Percentiles rank a stretch among this genome's conserved stretches.
Evolutionary conservation across 2,113 vertebrate species (phyloP).

Genomic region (Rattus rattus): DNA sequence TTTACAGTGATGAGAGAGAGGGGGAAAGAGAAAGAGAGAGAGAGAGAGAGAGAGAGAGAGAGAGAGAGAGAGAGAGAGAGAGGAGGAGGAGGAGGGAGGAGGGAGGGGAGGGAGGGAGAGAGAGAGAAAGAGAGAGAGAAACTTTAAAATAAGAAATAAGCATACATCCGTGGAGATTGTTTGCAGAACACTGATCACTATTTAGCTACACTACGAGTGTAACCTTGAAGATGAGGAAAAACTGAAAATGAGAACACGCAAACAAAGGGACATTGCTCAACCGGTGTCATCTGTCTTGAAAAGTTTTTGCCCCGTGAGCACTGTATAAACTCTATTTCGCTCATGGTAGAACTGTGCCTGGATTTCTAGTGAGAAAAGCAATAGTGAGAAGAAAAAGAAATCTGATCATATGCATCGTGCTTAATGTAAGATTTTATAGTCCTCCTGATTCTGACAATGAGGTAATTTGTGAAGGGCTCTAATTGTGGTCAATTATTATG

Average conservation of each 20-base stretch:
- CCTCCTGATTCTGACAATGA: constrained; percentile 59
- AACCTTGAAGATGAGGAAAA: constrained; percentile 29
- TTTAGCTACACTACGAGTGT: constrained; percentile 23
- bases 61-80: background rate
- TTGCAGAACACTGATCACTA: background rate
- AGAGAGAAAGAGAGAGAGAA: constrained; percentile 11
- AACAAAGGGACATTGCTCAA: constrained; percentile 34
- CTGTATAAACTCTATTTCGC: constrained; percentile 38
- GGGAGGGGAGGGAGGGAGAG: constrained; percentile 10
- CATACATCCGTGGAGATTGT: background rate
- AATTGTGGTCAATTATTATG: constrained; percentile 81
- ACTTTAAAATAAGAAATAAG: constrained; percentile 37
- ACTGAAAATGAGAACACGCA: constrained; percentile 10
- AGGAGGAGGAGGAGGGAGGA: too few relatives aligned
- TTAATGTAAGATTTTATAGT: constrained; percentile 75
- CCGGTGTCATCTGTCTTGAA: constrained; percentile 20
- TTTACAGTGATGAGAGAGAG: constrained; percentile 39
- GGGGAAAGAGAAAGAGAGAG: background rate
- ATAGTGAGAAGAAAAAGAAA: constrained; percentile 44
- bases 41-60: background rate
- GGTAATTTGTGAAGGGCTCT: constrained; percentile 36
- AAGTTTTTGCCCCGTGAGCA: constrained; percentile 33
- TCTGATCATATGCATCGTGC: constrained; percentile 55
- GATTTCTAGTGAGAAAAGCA: constrained; percentile 34
- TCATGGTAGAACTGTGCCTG: constrained; percentile 45